These are phyloP conservation scores for Semibalanus balanoides DNA, from an alignment of 1,140 invertebrate species.

Conservation along the genomic window DNA sequence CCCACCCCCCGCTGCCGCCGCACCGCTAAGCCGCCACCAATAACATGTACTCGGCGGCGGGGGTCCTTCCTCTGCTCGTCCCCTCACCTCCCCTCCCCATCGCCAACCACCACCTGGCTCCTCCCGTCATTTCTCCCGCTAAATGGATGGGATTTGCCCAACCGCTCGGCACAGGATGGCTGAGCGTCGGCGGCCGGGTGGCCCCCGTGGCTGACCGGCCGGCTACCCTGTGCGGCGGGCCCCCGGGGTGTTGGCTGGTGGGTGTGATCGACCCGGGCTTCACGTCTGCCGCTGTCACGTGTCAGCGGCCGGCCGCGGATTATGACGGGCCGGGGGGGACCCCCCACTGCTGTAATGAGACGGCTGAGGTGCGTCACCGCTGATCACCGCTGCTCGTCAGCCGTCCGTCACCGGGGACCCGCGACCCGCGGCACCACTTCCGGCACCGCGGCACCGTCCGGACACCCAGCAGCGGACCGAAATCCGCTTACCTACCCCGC, in stretches of 20 bases:
- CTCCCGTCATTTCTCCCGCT: neutral
- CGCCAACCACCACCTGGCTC: neutral
- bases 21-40: neutral
- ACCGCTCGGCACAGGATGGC: neutral
- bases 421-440: no score
- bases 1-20: no score
- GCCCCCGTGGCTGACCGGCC: no score
- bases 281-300: neutral
- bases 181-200: no score
- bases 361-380: no score
- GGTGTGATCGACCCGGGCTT: neutral
- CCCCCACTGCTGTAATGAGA: neutral
- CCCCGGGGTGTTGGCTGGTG: no score
- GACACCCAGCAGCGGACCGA: neutral
- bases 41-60: neutral
- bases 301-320: neutral
- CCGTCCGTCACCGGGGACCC: no score
- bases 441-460: no score
- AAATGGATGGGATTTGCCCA: neutral
- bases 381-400: no score
- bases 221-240: neutral
- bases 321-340: neutral
- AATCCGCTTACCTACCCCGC: neutral
- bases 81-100: neutral
- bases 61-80: neutral